phyloP scores from a whole-genome alignment of 2,888 invertebrate genomes.

The Lochmaea capreae region DNA sequence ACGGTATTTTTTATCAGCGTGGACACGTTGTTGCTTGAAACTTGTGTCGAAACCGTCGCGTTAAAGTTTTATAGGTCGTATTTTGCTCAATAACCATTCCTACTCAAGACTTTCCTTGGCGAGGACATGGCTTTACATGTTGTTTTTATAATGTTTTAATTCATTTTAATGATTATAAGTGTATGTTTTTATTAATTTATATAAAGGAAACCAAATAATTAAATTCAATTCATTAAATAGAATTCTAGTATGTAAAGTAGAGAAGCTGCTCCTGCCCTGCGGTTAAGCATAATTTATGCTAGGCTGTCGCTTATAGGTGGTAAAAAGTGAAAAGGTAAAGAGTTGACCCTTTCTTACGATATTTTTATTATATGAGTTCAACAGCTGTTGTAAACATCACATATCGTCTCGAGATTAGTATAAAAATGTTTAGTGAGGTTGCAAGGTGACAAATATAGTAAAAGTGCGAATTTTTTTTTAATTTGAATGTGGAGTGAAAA shows the following conservation, averaged over 20 bases:
- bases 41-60: too few relatives aligned
- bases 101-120: too few relatives aligned
- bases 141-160: too few relatives aligned
- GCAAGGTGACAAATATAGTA: constrained; percentile 21
- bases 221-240: too few relatives aligned
- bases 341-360: constrained; percentile 50
- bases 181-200: too few relatives aligned
- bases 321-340: constrained; percentile 48
- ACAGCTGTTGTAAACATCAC: constrained; percentile 47
- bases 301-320: constrained; percentile 38
- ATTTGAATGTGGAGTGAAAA: background rate
- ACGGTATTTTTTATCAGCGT: too few relatives aligned
- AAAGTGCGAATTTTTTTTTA: constrained; percentile 22
- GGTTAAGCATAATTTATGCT: constrained; percentile 19
- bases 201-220: too few relatives aligned
- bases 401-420: constrained; percentile 37
- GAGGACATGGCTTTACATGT: too few relatives aligned
- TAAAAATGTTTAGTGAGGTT: constrained; percentile 33
- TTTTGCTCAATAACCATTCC: too few relatives aligned
- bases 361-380: constrained; percentile 43
- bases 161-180: too few relatives aligned
- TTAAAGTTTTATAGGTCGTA: too few relatives aligned
- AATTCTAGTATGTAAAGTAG: background rate
- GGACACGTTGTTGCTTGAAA: too few relatives aligned
- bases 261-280: constrained; percentile 3